A percentile compares a stretch with the other conserved stretches of the same genome.
Evolutionary conservation across 2,113 vertebrate genomes (phyloP).

Genomic region (Tachysurus fulvidraco): DNA sequence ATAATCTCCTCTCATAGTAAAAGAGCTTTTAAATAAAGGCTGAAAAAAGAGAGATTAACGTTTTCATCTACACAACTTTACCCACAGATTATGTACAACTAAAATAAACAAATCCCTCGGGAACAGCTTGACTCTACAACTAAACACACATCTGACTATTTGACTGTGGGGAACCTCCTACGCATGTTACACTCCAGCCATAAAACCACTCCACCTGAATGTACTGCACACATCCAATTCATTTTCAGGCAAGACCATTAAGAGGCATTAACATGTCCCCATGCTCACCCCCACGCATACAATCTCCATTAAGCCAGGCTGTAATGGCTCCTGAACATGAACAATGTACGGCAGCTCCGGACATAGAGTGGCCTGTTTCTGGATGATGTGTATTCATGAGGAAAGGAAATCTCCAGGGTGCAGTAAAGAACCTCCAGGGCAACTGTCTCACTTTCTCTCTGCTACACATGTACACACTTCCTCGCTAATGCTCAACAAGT

Average conservation of each 20-base stretch:
- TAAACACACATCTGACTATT: constrained; percentile 26
- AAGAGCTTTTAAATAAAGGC: background rate
- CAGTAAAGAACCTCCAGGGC: constrained; percentile 22
- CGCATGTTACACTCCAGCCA: background rate
- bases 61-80: background rate
- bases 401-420: constrained; percentile 20
- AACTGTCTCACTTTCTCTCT: background rate
- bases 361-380: constrained; percentile 4
- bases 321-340: constrained; percentile 38
- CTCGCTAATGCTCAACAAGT: background rate
- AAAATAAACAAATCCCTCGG: background rate
- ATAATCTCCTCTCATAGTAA: background rate
- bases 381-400: constrained; percentile 48
- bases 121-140: background rate
- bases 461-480: background rate
- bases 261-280: constrained; percentile 36
- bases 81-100: background rate
- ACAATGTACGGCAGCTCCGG: constrained; percentile 21
- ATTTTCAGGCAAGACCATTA: constrained; percentile 33
- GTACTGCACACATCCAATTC: constrained; percentile 24
- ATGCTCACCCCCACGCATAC: constrained; percentile 21
- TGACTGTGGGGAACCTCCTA: constrained; percentile 4
- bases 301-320: constrained; percentile 33
- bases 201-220: constrained; percentile 30
- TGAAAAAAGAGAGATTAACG: background rate